Percentiles rank a stretch among this genome's conserved stretches.
phyloP scores from a whole-genome alignment of 2,797 vertebrate species.

The Poeciliopsis infans region DNA sequence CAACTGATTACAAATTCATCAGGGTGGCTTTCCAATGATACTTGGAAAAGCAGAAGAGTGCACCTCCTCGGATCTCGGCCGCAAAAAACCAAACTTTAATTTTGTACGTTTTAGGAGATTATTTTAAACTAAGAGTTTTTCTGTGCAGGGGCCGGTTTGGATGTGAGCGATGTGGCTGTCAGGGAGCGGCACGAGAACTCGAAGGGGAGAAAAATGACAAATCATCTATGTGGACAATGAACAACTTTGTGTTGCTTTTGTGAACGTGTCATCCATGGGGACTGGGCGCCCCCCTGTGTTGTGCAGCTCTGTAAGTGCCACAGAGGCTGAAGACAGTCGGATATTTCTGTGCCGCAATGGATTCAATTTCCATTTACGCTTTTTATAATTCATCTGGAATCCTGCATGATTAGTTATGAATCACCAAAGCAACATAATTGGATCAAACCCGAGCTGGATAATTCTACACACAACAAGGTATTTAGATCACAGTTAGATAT shows the following conservation, averaged over 20 bases:
- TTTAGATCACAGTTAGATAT: background rate
- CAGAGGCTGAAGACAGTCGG: too few relatives aligned
- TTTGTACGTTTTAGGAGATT: background rate
- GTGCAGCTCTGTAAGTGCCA: background rate
- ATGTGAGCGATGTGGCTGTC: background rate
- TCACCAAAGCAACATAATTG: background rate
- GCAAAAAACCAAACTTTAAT: background rate
- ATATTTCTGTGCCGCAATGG: background rate
- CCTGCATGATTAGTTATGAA: background rate
- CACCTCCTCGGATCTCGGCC: background rate
- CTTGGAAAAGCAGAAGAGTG: background rate
- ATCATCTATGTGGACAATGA: background rate
- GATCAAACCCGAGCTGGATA: background rate
- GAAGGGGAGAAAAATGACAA: background rate
- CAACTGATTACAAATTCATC: background rate
- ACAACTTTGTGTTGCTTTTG: too few relatives aligned
- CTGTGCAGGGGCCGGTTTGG: background rate
- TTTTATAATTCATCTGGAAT: background rate
- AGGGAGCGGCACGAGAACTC: background rate
- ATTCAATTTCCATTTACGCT: background rate
- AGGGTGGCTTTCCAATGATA: too few relatives aligned
- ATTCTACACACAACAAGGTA: background rate
- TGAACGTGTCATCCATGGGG: background rate
- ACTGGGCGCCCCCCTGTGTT: conserved; percentile 1
- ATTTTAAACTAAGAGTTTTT: background rate